Evolutionary conservation across 1,140 invertebrate genomes (phyloP).

Genomic region (Habropoda laboriosa): DNA sequence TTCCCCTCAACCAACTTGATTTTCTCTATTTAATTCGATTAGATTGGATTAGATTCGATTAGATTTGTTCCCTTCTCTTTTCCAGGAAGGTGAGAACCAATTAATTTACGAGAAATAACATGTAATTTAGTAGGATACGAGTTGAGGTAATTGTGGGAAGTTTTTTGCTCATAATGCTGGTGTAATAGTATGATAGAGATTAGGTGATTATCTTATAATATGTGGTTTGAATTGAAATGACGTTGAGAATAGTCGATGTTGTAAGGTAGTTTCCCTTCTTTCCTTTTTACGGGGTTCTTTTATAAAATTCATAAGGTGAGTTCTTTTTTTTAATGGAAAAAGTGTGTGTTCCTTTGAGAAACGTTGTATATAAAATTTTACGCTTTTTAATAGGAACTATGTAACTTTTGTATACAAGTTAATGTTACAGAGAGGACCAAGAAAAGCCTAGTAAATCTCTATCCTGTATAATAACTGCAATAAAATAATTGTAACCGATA

Average conservation of each 20-base stretch:
- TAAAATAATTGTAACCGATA: no score
- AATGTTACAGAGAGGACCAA: no score
- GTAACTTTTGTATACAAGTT: no score
- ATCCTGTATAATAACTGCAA: no score
- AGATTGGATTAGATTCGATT: no score
- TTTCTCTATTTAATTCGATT: no score
- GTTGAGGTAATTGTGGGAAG: slow-evolving; percentile 9
- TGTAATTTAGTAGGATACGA: neutral
- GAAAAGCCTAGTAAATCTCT: no score
- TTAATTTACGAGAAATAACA: neutral
- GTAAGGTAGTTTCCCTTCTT: neutral
- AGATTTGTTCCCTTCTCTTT: no score
- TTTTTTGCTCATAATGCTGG: neutral
- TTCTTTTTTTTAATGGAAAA: neutral
- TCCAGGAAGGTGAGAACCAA: neutral
- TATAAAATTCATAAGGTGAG: neutral
- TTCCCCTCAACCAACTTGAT: no score
- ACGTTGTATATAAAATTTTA: no score
- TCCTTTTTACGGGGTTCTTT: neutral
- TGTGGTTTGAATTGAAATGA: neutral
- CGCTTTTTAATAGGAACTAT: no score
- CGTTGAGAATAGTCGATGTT: neutral
- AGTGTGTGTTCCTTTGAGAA: no score
- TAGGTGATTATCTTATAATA: neutral
- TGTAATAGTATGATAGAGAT: neutral